A percentile compares a stretch with the other conserved stretches of the same genome.
phyloP scores from a whole-genome alignment of 2,888 invertebrate genomes.

The Drosophila prostipennis region DNA sequence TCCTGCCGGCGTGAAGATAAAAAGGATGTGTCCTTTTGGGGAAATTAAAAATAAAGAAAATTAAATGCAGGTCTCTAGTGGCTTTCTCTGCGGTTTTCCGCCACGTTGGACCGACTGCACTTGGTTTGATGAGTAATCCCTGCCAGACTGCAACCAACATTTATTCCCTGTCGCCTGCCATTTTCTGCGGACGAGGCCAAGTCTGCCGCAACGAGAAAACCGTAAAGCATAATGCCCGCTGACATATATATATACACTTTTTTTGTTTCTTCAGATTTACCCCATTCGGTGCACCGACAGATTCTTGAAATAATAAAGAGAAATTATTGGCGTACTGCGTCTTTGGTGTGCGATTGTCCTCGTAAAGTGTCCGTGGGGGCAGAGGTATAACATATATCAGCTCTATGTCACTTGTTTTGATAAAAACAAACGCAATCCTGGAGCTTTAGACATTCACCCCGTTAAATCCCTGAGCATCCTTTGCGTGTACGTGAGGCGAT shows the following conservation, averaged over 20 bases:
- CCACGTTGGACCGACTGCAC: slow-evolving; percentile 24
- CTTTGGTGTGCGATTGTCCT: slow-evolving; percentile 7
- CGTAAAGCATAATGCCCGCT: slow-evolving; percentile 28
- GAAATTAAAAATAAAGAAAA: not conserved
- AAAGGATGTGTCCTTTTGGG: not conserved
- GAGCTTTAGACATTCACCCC: not conserved
- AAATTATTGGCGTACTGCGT: slow-evolving; percentile 23
- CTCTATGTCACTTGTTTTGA: not conserved
- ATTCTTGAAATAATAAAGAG: slow-evolving; percentile 27
- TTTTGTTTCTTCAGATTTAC: slow-evolving; percentile 5
- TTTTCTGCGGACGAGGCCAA: slow-evolving; percentile 21
- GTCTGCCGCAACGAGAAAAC: slow-evolving; percentile 17
- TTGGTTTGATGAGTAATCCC: slow-evolving; percentile 43
- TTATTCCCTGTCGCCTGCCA: slow-evolving; percentile 36
- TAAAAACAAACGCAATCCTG: not conserved
- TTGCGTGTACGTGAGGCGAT: slow-evolving; percentile 21
- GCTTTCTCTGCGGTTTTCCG: slow-evolving; percentile 4
- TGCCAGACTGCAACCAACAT: slow-evolving; percentile 26
- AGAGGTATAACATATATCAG: not conserved
- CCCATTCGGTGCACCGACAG: slow-evolving; percentile 12
- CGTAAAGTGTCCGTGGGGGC: slow-evolving; percentile 3
- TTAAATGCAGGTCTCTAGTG: slow-evolving; percentile 20
- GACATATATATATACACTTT: slow-evolving; percentile 21
- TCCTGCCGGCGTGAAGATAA: not conserved
- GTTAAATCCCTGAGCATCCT: slow-evolving; percentile 5